phyloP scores from a whole-genome alignment of 2,797 vertebrate species.

The Petrocephalus schoutedeni region DNA sequence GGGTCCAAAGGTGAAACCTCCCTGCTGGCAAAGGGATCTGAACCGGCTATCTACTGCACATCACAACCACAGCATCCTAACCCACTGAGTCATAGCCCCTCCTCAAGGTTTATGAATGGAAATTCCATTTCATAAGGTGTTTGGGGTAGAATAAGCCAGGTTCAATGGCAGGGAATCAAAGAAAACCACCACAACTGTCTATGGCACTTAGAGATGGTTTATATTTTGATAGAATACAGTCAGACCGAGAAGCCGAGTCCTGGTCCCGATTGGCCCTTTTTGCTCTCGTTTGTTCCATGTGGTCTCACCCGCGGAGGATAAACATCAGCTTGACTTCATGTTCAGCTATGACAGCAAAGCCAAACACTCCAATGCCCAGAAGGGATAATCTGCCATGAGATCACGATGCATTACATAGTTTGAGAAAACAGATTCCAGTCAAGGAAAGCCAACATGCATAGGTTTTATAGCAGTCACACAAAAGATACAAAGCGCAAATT shows the following conservation, averaged over 20 bases:
- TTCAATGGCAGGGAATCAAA: background rate
- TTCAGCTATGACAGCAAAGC: background rate
- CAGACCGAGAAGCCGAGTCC: constrained; percentile 33
- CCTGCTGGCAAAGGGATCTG: background rate
- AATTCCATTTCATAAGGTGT: background rate
- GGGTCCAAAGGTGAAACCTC: background rate
- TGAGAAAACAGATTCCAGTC: constrained; percentile 43
- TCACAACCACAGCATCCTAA: background rate
- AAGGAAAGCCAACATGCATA: constrained; percentile 31
- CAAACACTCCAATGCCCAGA: constrained; percentile 35
- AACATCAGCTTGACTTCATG: constrained; percentile 33
- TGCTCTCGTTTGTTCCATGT: constrained; percentile 39
- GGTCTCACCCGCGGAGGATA: constrained; percentile 32
- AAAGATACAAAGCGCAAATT: constrained; percentile 11
- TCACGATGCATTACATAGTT: constrained; percentile 41
- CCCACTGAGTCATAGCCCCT: background rate
- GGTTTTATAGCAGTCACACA: constrained; percentile 29
- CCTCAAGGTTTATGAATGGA: background rate
- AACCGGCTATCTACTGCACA: background rate
- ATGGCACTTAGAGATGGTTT: background rate
- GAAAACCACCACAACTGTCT: background rate
- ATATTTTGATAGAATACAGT: constrained; percentile 22
- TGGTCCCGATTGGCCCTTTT: constrained; percentile 17
- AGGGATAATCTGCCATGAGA: constrained; percentile 37
- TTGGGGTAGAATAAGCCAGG: background rate